phyloP scores from a whole-genome alignment of 2,797 vertebrate genomes.

The Huso huso region DNA sequence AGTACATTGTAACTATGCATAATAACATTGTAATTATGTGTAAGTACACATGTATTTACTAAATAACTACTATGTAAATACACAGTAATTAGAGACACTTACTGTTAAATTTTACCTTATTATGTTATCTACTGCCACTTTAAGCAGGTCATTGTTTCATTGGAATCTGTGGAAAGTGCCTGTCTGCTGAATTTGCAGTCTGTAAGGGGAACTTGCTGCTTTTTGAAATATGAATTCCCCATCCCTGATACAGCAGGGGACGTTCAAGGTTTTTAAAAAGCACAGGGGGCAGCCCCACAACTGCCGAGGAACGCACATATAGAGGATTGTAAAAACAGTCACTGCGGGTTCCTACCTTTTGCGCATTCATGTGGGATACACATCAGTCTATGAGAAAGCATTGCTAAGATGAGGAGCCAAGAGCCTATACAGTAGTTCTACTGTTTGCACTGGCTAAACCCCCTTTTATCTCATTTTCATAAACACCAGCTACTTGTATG shows the following conservation, averaged over 20 bases:
- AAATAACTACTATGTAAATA: no score
- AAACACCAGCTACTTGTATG: slow-evolving; percentile 47
- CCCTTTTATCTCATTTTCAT: slow-evolving; percentile 47
- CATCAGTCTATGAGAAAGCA: neutral
- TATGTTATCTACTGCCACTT: no score
- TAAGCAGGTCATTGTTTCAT: no score
- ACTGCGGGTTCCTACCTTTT: neutral
- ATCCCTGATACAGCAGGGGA: neutral
- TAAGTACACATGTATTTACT: no score
- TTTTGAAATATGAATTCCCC: neutral
- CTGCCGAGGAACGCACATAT: neutral
- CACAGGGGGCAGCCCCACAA: neutral
- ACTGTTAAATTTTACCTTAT: no score
- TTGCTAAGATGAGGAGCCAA: slow-evolving; percentile 26
- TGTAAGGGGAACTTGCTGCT: neutral
- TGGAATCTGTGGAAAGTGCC: no score
- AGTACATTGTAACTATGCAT: no score
- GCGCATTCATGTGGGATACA: neutral
- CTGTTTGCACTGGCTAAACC: slow-evolving; percentile 46
- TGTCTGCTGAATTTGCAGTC: neutral
- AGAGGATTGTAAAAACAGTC: neutral
- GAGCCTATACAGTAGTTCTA: slow-evolving; percentile 38
- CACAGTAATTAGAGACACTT: no score
- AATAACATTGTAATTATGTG: no score
- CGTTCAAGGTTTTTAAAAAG: neutral